Conservation (phyloP, 2,113 vertebrate genomes). For the Antechinus stuartii region DNA sequence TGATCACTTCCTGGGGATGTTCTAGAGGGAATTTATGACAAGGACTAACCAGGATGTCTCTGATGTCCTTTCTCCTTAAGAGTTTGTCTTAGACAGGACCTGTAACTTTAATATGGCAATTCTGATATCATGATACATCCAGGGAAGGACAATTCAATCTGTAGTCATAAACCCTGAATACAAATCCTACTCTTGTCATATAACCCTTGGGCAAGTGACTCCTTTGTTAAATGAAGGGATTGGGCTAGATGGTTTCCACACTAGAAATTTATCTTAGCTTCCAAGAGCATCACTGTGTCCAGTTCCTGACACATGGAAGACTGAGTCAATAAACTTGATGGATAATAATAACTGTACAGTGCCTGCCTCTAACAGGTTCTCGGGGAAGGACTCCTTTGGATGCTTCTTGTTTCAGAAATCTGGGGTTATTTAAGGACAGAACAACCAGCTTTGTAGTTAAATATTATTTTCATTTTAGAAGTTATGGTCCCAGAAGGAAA, state of each 20-base stretch:
- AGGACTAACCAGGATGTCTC: neutral
- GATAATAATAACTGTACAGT: neutral
- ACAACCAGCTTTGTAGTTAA: neutral
- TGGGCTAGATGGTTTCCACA: neutral
- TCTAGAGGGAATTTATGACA: neutral
- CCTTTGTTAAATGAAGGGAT: neutral
- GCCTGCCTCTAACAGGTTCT: neutral
- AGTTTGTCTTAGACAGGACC: neutral
- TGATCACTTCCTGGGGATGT: neutral
- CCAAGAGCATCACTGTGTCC: neutral
- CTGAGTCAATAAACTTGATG: neutral
- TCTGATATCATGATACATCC: neutral
- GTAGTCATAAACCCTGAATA: neutral
- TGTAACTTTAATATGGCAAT: neutral
- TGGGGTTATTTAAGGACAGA: neutral
- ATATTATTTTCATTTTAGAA: neutral
- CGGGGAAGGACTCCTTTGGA: neutral
- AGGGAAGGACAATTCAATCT: neutral
- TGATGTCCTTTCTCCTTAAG: neutral
- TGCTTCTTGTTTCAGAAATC: neutral
- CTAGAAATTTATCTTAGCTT: neutral
- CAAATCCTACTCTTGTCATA: neutral
- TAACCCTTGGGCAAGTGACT: neutral
- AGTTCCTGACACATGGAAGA: neutral
- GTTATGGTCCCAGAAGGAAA: neutral